Percentiles rank a stretch among this genome's conserved stretches.
phyloP scores from a whole-genome alignment of 30 jellyfish, hydroid and myxozoan species.

The Aurelia coerulea region DNA sequence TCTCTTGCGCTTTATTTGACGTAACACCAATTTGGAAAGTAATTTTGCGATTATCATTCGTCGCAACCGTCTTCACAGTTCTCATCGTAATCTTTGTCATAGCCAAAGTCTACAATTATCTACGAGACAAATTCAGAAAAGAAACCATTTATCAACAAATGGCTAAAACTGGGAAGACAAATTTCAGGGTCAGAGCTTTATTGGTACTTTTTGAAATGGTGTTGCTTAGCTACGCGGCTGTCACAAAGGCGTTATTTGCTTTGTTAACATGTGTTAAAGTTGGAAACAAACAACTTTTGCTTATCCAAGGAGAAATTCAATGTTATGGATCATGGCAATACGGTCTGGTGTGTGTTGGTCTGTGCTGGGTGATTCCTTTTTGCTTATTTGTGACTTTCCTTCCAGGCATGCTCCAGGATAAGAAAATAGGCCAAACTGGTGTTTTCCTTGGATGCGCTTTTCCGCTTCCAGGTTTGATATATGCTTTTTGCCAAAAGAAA shows the following conservation, averaged over 20 bases:
- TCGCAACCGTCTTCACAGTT: background rate
- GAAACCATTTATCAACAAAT: too few relatives aligned
- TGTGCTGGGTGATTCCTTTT: constrained; percentile 45
- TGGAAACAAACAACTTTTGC: constrained; percentile 1
- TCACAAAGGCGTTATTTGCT: background rate
- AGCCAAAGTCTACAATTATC: background rate
- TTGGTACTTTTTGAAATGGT: constrained; percentile 30
- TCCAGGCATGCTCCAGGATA: constrained; percentile 16
- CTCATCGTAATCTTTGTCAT: background rate
- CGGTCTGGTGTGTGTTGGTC: constrained; percentile 5
- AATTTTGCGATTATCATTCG: background rate
- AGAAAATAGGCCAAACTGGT: background rate
- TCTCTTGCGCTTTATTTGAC: background rate
- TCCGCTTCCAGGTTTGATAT: constrained; percentile 18
- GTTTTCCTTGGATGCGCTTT: constrained; percentile 30
- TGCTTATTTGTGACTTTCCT: constrained; percentile 26
- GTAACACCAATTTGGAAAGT: constrained; percentile 10
- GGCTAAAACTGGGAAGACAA: too few relatives aligned
- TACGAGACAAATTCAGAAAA: background rate
- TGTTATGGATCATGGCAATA: constrained; percentile 55
- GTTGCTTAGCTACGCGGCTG: constrained; percentile 27
- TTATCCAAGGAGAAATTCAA: constrained; percentile 41
- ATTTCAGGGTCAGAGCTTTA: background rate
- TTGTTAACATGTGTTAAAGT: constrained; percentile 26
- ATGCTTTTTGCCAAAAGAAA: background rate